Percentiles rank a stretch among this genome's conserved stretches.
Conservation (phyloP, 2,797 vertebrate species). For the Acanthornis magna region DNA sequence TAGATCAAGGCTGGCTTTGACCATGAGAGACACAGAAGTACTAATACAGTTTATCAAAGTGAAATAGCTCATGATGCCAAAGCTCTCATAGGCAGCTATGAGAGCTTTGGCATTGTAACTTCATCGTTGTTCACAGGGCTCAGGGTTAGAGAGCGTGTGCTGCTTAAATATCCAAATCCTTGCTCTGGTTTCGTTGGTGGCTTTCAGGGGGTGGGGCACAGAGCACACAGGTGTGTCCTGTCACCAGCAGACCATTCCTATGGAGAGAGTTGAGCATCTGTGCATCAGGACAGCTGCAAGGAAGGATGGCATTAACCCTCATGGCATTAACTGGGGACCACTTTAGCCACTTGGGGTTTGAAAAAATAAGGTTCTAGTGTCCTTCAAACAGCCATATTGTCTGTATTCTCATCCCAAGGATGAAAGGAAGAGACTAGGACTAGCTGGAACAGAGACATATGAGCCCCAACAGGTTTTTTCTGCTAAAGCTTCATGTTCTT, state of each 20-base stretch:
- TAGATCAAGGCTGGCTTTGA: background rate
- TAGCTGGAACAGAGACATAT: background rate
- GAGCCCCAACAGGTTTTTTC: background rate
- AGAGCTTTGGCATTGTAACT: background rate
- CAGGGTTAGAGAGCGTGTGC: background rate
- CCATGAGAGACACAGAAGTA: background rate
- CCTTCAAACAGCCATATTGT: background rate
- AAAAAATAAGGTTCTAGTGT: background rate
- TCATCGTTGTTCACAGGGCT: background rate
- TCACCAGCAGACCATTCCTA: background rate
- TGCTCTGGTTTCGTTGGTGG: background rate
- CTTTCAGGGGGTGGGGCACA: background rate
- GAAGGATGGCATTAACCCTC: background rate
- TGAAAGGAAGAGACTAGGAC: background rate
- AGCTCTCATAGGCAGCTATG: background rate
- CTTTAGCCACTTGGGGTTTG: background rate
- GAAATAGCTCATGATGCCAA: background rate
- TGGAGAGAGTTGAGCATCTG: background rate
- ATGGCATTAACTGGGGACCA: background rate
- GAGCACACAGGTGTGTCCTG: background rate
- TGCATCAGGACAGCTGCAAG: background rate
- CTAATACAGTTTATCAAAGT: background rate
- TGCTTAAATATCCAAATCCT: background rate
- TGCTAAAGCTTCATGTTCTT: background rate
- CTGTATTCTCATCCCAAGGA: background rate